Percentiles rank a stretch among this genome's conserved stretches.
Evolutionary conservation across 2,888 invertebrate genomes (phyloP).

Genomic region (Beris chalybata): DNA sequence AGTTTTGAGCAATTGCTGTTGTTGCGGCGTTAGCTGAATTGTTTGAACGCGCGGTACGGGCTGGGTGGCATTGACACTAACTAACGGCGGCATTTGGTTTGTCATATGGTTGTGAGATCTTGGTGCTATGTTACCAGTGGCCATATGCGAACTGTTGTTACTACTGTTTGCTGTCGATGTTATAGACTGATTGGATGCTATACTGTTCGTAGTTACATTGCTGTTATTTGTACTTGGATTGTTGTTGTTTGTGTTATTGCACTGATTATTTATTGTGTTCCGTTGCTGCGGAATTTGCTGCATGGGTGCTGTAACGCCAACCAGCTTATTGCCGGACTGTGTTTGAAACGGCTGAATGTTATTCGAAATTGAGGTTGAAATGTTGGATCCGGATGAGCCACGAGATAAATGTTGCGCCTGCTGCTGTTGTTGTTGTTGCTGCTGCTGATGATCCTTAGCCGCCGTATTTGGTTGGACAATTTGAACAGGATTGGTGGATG

Average conservation of each 20-base stretch:
- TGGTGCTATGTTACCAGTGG: conserved; percentile 29
- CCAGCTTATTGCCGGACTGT: conserved; percentile 51
- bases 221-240: conserved; percentile 35
- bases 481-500: conserved; percentile 54
- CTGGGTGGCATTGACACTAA: conserved; percentile 43
- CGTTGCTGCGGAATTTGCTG: conserved; percentile 45
- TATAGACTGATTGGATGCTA: conserved; percentile 34
- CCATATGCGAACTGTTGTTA: conserved; percentile 19
- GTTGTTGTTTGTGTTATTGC: conserved; percentile 35
- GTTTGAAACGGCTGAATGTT: conserved; percentile 52
- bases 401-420: conserved; percentile 4
- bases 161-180: conserved; percentile 12
- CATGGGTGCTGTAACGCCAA: conserved; percentile 55
- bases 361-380: conserved; percentile 42
- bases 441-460: conserved; percentile 43
- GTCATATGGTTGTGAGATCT: conserved; percentile 39
- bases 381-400: conserved; percentile 4
- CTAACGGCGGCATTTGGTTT: conserved; percentile 43
- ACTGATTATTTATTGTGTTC: conserved; percentile 38
- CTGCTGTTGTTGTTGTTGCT: conserved; percentile 25
- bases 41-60: conserved; percentile 67
- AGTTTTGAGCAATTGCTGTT: conserved; percentile 67
- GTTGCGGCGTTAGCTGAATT: conserved; percentile 73
- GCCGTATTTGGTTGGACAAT: conserved; percentile 52
- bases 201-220: conserved; percentile 31